Percentiles rank a stretch among this genome's conserved stretches.
Evolutionary conservation across 2,797 vertebrate genomes (phyloP).

Genomic region (Perodicticus potto): DNA sequence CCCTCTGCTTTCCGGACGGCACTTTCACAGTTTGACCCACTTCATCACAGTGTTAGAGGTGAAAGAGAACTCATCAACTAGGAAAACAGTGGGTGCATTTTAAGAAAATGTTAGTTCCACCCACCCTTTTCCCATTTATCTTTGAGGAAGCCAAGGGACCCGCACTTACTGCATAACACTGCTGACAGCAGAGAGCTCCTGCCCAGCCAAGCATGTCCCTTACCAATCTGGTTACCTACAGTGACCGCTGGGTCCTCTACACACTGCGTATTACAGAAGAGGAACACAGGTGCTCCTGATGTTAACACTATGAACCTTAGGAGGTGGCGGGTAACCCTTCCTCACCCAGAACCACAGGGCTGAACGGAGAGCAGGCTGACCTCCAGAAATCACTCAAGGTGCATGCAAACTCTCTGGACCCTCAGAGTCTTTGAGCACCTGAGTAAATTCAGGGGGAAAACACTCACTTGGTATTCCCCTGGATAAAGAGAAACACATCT

Average conservation of each 20-base stretch:
- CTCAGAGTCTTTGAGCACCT: accelerated
- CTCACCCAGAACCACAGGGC: neutral
- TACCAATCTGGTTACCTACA: accelerated
- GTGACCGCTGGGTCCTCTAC: accelerated
- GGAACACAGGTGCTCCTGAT: neutral
- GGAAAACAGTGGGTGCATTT: neutral
- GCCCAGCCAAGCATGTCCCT: neutral
- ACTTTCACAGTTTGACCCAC: neutral
- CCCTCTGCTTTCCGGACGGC: accelerated
- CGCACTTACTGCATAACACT: neutral
- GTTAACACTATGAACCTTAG: neutral
- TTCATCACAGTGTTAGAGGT: neutral
- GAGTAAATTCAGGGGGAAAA: neutral
- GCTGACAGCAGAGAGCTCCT: neutral
- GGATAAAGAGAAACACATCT: neutral
- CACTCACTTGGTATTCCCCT: no score
- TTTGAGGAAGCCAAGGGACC: neutral
- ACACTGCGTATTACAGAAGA: accelerated
- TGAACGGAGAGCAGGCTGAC: neutral
- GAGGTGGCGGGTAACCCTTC: neutral
- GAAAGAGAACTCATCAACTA: neutral
- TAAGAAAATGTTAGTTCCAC: no score
- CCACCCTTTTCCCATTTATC: neutral
- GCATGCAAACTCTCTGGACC: neutral
- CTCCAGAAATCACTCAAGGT: neutral